Base-by-base conservation (phyloP, 2,113 vertebrate species). In the Muntiacus muntjak region DNA sequence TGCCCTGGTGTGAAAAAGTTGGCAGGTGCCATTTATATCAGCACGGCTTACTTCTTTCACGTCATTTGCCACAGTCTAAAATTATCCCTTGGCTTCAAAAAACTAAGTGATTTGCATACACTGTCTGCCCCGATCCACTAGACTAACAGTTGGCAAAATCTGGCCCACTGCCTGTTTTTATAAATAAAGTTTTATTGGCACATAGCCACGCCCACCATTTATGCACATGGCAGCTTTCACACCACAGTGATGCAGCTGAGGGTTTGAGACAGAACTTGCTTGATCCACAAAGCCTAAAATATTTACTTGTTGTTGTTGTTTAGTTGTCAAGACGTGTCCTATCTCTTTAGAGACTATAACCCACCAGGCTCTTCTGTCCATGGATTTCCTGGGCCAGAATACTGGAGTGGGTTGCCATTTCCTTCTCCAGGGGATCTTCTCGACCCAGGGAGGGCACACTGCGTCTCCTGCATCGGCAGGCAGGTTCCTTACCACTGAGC, bases 101-200 rank as follows among this genome's bases (percentile, higher is more conserved):
- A 62, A 1, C 0, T 15, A 43, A 54, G 28, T 62, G 50, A 21
- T 95, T 67, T 86, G 19, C 62, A 21, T 67, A 54, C 2, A 33
- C 40, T 54, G 13, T 94, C 40, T 47, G 14, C 40, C 47, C 78
- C 7, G 33, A 71, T 13, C n/a, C 36, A 15, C 43, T 45, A 57
- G 55, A 12, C 13, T 0, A 36, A 55, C 28, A 12, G 21, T 2
- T 3, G 8, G n/a, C 52, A 60, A 89, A 90, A 92, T 58, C 36
- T 28, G 6, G 47, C 74, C 81, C 1, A 2, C 25, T 0, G 10
- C 15, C 52, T 64, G 23, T 85, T 60, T 78, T 74, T 82, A 19
- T 82, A 67, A 90, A 90, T 95, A 74, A 90, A 96, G 94, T 91
- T 96, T 89, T 95, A 89, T 40, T 91, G 82, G 86, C 55, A 97